Evolutionary conservation across 2,113 vertebrate genomes (phyloP), one percentile per base, ranked within the genome.

Genomic region (Myocastor coypus): DNA sequence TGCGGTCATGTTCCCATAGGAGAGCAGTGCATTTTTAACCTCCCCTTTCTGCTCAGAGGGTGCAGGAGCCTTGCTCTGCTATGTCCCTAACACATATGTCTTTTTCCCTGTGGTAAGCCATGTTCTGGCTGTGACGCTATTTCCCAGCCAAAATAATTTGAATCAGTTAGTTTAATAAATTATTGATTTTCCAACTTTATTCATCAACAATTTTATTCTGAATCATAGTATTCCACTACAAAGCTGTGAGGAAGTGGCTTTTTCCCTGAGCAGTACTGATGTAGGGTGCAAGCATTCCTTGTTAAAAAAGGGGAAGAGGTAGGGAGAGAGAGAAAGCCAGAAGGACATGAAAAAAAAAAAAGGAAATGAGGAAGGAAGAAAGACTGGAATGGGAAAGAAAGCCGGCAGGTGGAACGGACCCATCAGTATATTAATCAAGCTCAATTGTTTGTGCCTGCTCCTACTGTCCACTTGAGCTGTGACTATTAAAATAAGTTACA

Each of bases 401-500:
- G 87, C 50, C 14, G 37, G 46, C 40, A 90, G 37, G 46, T 50
- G 88, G 3, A 85, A 40, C 63, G 63, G 80, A 34, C 19, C 90
- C 85, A 73, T 11, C 71, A 89, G 59, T 30, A 71, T 52, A 78
- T 94, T 94, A 81, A 92, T 87, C 69, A 92, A 61, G 30, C 84
- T 92, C 82, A 91, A 75, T 32, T 24, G 20, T 81, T 83, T 83
- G 20, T 17, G 64, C 61, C 22, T 89, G 59, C 57, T 46, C n/a
- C 40, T 93, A 50, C 82, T 83, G 59, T 87, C 77, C 93, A 93
- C 91, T 93, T 86, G 37, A 96, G n/a, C 71, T 94, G 40, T 69
- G 46, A n/a, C 68, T 89, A 83, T 64, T 95, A 95, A 97, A 94
- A 59, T 80, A 83, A 59, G 66, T 75, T 83, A 93, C 34, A 91